A percentile compares a stretch with the other conserved stretches of the same genome.
These are phyloP conservation scores for Columbina picui DNA, from an alignment of 2,113 vertebrate species.

Conservation along the genomic window DNA sequence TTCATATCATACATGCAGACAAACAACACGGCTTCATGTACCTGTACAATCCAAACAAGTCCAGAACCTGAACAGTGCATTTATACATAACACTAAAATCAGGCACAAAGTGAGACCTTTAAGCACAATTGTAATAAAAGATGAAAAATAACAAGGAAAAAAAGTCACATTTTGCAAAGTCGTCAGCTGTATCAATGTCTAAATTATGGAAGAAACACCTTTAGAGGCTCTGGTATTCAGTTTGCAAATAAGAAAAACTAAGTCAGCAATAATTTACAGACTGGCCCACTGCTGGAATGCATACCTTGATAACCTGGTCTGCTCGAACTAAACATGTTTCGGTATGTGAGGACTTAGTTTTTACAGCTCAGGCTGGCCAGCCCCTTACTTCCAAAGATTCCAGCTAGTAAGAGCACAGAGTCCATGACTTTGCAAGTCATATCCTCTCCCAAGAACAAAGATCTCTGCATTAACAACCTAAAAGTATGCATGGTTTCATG, in stretches of 20 bases:
- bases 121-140: not conserved
- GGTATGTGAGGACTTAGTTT: not conserved
- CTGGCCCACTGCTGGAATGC: not conserved
- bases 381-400: not conserved
- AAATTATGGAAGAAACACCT: not conserved
- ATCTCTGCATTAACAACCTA: not conserved
- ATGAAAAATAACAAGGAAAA: not conserved
- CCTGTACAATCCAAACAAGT: no score
- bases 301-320: not conserved
- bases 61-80: not conserved
- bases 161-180: not conserved
- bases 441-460: not conserved
- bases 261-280: not conserved
- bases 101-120: not conserved
- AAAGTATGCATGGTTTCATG: not conserved
- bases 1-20: not conserved
- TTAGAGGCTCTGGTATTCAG: not conserved
- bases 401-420: not conserved
- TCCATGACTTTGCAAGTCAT: not conserved
- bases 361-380: not conserved
- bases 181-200: not conserved
- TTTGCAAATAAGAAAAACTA: not conserved
- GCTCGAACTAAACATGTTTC: not conserved
- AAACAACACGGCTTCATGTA: no score
- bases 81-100: not conserved